Evolutionary conservation across 2,888 invertebrate genomes (phyloP), one percentile per base, ranked within the genome.

Genomic region (Melieria picta): DNA sequence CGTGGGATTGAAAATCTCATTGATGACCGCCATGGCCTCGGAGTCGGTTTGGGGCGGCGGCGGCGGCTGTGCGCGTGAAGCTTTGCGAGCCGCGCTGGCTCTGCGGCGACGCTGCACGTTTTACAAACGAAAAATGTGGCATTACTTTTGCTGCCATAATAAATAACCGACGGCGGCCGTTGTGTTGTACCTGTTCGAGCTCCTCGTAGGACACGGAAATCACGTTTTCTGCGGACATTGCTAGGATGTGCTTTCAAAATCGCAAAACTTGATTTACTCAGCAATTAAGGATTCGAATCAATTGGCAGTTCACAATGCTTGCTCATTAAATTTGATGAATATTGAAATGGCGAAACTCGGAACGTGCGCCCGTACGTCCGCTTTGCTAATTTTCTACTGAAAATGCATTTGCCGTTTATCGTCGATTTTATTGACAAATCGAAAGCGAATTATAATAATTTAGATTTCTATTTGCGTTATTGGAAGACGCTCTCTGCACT

Each of bases 1-100:
- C n/a, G 80, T 80, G 1, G 86, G 86, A 82, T 87, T 87, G 45
- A 86, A 83, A 60, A 86, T 86, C 78, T 86, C 86, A 73, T 86
- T 84, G 69, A 86, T 87, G 57, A 81, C 82, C 50, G 83, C 82
- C 81, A 87, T 80, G 11, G 86, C 83, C 69, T 84, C 84, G 43
- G 87, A 86, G 57, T 84, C 82, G 9, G 79, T 73, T 71, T 78
- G 79, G 13, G 78, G 74, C 11, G 78, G 74, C 1, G 80, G 78
- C 10, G 80, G 80, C 0, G 80, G 79, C 10, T 60, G 73, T 11
- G 78, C 79, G 16, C 79, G 76, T 50, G 84, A 83, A 4, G 79
- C 79, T 61, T 84, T 82, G 4, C 85, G 81, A 5, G 75, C 80
- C 4, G 81, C 80, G 58, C 79, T 77, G 3, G 79, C 79, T 67